A percentile compares a stretch with the other conserved stretches of the same genome.
phyloP scores from a whole-genome alignment of 2,113 vertebrate genomes.

The Rhea americana region DNA sequence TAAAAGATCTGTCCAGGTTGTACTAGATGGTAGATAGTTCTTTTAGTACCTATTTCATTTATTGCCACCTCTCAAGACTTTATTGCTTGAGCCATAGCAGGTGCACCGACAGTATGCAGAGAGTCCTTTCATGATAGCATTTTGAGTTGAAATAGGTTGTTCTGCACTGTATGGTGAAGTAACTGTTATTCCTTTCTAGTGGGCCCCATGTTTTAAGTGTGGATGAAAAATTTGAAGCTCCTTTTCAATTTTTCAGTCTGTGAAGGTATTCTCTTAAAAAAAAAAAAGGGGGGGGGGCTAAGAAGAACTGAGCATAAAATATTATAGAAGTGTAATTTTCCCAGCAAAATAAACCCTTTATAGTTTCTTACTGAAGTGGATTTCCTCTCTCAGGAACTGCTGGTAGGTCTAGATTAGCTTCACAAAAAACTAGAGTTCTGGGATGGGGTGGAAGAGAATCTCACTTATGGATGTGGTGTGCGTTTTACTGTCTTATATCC shows the following conservation, averaged over 20 bases:
- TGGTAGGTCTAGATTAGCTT: not conserved
- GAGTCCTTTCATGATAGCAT: not conserved
- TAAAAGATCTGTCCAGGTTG: not conserved
- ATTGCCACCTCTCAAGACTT: not conserved
- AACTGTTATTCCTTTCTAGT: not conserved
- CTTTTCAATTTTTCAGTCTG: not conserved
- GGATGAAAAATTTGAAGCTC: not conserved
- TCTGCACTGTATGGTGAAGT: not conserved
- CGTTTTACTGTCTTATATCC: not conserved
- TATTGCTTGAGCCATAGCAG: not conserved
- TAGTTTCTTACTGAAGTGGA: not conserved
- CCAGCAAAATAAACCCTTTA: not conserved
- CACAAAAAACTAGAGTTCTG: not conserved
- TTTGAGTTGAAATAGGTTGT: not conserved
- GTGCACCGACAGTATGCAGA: not conserved
- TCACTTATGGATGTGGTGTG: rapidly evolving
- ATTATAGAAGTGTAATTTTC: not conserved
- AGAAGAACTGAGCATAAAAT: not conserved
- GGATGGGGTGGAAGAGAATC: not conserved
- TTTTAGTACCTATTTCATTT: not conserved
- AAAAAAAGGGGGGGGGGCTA: no score
- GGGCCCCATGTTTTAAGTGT: not conserved
- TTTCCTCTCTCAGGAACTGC: not conserved
- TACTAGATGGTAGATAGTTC: not conserved
- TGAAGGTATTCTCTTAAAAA: not conserved